phyloP scores from a whole-genome alignment of 2,888 invertebrate species.

The Drosophila nr. perissopoda region DNA sequence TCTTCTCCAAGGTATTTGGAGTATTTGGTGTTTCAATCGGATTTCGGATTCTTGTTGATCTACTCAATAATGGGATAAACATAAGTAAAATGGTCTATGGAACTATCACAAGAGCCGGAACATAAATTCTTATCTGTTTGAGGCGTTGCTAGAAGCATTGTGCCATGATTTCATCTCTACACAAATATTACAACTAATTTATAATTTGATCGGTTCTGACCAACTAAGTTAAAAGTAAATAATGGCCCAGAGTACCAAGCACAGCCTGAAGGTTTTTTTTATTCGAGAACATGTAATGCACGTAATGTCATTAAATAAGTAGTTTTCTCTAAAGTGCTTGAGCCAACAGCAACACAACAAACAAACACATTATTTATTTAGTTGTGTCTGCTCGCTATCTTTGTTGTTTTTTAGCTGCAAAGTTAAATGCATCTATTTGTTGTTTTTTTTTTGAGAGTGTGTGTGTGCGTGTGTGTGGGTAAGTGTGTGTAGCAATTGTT shows the following conservation, averaged over 20 bases:
- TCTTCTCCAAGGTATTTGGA: too few species aligned
- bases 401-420: slow-evolving; percentile 12
- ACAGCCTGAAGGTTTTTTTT: background rate
- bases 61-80: too few species aligned
- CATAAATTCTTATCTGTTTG: background rate
- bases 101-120: background rate
- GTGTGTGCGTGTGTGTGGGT: background rate
- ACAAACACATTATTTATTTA: slow-evolving; percentile 31
- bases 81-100: too few species aligned
- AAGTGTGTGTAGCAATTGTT: slow-evolving; percentile 8
- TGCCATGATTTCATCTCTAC: background rate
- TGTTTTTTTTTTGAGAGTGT: background rate
- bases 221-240: background rate
- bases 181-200: background rate
- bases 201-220: background rate
- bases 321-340: background rate
- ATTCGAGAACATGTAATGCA: background rate
- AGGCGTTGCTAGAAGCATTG: background rate
- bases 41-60: too few species aligned
- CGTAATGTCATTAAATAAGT: slow-evolving; percentile 1
- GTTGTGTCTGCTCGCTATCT: background rate
- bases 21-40: too few species aligned
- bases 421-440: slow-evolving; percentile 18
- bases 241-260: background rate
- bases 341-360: slow-evolving; percentile 1